Conservation (phyloP, 2,113 vertebrate species). For the Prionailurus viverrinus region DNA sequence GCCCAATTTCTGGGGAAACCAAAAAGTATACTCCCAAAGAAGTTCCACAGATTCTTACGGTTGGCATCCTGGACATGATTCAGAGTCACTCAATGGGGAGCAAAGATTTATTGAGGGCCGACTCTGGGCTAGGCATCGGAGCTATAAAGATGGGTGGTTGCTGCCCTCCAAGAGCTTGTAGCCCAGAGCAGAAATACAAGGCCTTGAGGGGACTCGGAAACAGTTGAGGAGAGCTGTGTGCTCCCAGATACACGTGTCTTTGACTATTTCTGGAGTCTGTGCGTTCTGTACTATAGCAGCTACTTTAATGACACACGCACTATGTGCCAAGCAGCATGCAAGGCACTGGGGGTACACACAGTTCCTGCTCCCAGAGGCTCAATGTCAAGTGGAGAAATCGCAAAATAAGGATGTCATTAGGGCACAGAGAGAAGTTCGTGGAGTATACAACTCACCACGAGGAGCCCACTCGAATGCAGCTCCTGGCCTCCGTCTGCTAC, state of each 20-base stretch:
- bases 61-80: accelerated
- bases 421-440: neutral
- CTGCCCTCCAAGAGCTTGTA: neutral
- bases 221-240: neutral
- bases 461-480: neutral
- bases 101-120: accelerated
- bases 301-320: neutral
- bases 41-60: neutral
- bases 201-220: too few species aligned
- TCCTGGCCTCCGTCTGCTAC: neutral
- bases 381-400: neutral
- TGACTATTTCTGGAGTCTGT: neutral
- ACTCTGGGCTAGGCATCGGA: accelerated
- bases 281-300: neutral
- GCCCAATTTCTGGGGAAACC: neutral
- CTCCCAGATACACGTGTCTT: neutral
- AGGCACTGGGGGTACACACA: too few species aligned
- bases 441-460: accelerated
- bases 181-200: neutral
- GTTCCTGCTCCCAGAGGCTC: neutral
- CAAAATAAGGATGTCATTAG: neutral
- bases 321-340: neutral
- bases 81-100: accelerated
- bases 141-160: neutral
- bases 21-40: neutral